Evolutionary conservation across 2,888 invertebrate genomes (phyloP).

Genomic region (Arctia plantaginis): DNA sequence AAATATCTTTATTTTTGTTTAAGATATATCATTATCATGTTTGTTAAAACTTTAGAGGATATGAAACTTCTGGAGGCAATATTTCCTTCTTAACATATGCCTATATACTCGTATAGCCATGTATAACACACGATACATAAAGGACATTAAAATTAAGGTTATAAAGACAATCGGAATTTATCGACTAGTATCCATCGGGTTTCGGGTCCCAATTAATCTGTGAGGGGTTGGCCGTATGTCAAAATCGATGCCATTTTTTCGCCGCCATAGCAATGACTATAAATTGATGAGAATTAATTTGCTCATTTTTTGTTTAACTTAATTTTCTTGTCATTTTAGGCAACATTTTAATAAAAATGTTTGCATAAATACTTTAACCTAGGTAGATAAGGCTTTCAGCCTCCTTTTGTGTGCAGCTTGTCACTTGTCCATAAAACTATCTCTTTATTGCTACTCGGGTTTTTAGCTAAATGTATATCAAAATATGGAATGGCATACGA

Average conservation of each 20-base stretch:
- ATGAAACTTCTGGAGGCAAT: conserved; percentile 1
- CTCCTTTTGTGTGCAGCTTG: too few relatives aligned
- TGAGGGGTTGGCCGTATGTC: conserved; percentile 24
- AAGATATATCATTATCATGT: background rate
- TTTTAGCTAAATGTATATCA: too few relatives aligned
- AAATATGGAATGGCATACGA: too few relatives aligned
- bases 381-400: too few relatives aligned
- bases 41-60: background rate
- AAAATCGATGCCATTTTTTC: conserved; percentile 22
- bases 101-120: background rate
- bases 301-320: background rate
- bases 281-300: conserved; percentile 29
- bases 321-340: background rate
- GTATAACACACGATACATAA: too few relatives aligned
- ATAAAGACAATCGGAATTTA: conserved; percentile 22
- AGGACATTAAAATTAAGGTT: conserved; percentile 26
- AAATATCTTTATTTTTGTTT: background rate
- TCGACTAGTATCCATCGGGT: conserved; percentile 17
- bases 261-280: conserved; percentile 26
- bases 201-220: conserved; percentile 30
- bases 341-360: too few relatives aligned
- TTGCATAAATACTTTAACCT: too few relatives aligned
- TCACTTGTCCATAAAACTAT: background rate
- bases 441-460: too few relatives aligned
- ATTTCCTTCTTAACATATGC: background rate